These are phyloP conservation scores for Ibycter americanus DNA, from an alignment of 2,797 vertebrate genomes.

Conservation along the genomic window DNA sequence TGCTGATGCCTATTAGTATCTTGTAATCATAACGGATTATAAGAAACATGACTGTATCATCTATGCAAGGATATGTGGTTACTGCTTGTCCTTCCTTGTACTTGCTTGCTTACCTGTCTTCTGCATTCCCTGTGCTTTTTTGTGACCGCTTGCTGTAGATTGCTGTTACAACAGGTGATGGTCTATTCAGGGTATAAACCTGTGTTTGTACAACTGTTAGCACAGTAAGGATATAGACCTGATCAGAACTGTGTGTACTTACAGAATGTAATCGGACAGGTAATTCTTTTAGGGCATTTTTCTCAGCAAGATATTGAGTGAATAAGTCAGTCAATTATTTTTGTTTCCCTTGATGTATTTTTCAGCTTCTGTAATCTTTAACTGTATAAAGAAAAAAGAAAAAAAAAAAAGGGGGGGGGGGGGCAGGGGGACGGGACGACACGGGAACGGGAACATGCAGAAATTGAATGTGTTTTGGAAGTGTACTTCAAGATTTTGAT, in stretches of 20 bases:
- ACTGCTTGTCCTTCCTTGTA: not conserved
- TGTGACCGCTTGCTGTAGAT: not conserved
- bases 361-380: not conserved
- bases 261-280: not conserved
- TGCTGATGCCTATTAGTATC: accelerated
- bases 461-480: not conserved
- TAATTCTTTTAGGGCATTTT: not conserved
- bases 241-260: not conserved
- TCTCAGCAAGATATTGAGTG: not conserved
- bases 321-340: not conserved
- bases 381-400: not conserved
- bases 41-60: not conserved
- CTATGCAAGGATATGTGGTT: not conserved
- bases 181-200: not conserved
- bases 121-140: not conserved
- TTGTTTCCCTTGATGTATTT: not conserved
- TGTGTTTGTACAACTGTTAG: not conserved
- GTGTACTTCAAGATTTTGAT: not conserved
- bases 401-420: accelerated
- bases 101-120: not conserved
- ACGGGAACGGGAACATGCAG: too few species aligned
- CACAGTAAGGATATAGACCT: not conserved
- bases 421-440: too few species aligned
- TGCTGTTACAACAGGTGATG: not conserved
- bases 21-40: accelerated